Evolutionary conservation across 2,888 invertebrate genomes (phyloP).

Genomic region (Crioceris asparagi): DNA sequence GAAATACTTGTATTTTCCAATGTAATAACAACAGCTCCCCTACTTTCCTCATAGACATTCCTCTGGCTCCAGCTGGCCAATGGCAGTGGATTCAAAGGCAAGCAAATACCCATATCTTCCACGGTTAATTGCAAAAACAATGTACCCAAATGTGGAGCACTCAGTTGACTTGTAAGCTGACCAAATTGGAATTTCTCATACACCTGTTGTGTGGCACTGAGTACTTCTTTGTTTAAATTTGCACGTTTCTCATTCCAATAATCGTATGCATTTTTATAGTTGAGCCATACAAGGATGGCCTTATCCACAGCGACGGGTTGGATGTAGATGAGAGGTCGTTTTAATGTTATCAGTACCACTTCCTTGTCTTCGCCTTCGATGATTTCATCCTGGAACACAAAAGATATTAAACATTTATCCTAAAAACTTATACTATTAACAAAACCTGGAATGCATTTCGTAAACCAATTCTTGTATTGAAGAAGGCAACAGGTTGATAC

Average conservation of each 20-base stretch:
- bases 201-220: constrained; percentile 56
- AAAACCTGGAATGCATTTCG: constrained; percentile 36
- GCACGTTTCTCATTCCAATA: constrained; percentile 97
- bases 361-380: constrained; percentile 71
- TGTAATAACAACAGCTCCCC: constrained; percentile 90
- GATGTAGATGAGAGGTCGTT: constrained; percentile 88
- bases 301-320: constrained; percentile 97
- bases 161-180: constrained; percentile 64
- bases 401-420: not conserved
- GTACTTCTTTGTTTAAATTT: constrained; percentile 79
- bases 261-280: constrained; percentile 98
- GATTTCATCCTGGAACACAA: constrained; percentile 69
- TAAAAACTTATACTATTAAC: not conserved
- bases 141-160: constrained; percentile 73
- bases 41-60: constrained; percentile 64
- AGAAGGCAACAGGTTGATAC: constrained; percentile 96
- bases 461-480: constrained; percentile 81
- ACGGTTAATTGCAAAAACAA: constrained; percentile 89
- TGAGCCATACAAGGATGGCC: constrained; percentile 96
- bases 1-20: constrained; percentile 92
- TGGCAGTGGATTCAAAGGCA: constrained; percentile 79
- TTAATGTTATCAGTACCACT: constrained; percentile 81
- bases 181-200: constrained; percentile 71
- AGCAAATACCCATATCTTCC: constrained; percentile 92
- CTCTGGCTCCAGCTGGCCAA: constrained; percentile 53